Evolutionary conservation across 2,113 vertebrate species (phyloP).

Genomic region (Scophthalmus maximus): DNA sequence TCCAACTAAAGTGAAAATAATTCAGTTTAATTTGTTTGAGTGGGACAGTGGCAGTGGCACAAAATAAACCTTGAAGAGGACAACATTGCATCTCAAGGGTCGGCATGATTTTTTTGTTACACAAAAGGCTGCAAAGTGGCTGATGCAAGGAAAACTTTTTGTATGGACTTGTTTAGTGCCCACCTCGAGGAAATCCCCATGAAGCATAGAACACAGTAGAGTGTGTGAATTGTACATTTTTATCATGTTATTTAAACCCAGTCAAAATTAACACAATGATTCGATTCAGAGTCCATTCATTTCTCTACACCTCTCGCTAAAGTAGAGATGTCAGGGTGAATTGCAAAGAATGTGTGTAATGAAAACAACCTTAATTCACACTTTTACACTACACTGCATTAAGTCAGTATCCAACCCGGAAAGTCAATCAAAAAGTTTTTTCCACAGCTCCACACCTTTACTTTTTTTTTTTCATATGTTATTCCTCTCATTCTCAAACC

Average conservation of each 20-base stretch:
- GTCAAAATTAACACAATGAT: not conserved
- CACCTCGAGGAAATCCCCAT: not conserved
- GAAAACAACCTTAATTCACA: conserved; percentile 22
- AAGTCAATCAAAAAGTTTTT: conserved; percentile 26
- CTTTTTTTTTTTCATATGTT: conserved; percentile 14
- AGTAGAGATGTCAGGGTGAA: too few relatives aligned
- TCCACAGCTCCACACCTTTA: conserved; percentile 21
- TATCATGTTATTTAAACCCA: not conserved
- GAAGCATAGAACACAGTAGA: not conserved
- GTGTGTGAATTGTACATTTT: not conserved
- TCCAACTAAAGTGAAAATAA: conserved; percentile 10
- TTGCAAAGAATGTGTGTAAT: too few relatives aligned
- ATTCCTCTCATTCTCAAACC: conserved; percentile 36
- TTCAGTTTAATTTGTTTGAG: too few relatives aligned
- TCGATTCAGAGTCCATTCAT: not conserved
- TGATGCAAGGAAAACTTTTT: not conserved
- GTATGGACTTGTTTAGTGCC: not conserved
- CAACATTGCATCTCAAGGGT: not conserved
- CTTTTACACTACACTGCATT: conserved; percentile 20
- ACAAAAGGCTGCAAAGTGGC: not conserved
- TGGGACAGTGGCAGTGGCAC: not conserved
- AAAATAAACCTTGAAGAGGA: not conserved
- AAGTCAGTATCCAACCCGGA: conserved; percentile 18
- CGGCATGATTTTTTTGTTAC: not conserved
- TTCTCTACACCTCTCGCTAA: not conserved